phyloP scores from a whole-genome alignment of 2,888 invertebrate species.

The Andrena flavipes region DNA sequence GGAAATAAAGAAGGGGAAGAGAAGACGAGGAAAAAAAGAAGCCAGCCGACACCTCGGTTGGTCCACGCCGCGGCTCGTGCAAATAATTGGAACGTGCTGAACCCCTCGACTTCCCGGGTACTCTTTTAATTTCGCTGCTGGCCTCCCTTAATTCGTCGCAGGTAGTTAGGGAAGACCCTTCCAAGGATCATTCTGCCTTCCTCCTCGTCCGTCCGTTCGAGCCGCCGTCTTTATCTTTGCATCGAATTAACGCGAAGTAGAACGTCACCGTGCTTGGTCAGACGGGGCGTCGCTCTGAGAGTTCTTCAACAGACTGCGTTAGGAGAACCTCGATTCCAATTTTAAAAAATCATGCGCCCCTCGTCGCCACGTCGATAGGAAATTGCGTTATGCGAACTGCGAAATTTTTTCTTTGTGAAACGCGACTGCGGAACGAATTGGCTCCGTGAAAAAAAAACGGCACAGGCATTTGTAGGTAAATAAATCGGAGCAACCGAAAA shows the following conservation, averaged over 20 bases:
- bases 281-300: slow-evolving; percentile 29
- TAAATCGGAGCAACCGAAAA: slow-evolving; percentile 17
- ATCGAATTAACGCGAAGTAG: slow-evolving; percentile 67
- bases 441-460: not conserved
- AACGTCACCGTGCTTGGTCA: slow-evolving; percentile 47
- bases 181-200: slow-evolving; percentile 40
- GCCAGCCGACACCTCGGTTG: slow-evolving; percentile 59
- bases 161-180: slow-evolving; percentile 72
- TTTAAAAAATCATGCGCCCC: not conserved
- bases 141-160: slow-evolving; percentile 77
- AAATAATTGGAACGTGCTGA: slow-evolving; percentile 77
- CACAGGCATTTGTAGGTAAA: not conserved
- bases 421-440: slow-evolving; percentile 3
- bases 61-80: slow-evolving; percentile 65
- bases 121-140: slow-evolving; percentile 76
- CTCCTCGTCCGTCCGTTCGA: not conserved
- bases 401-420: slow-evolving; percentile 18
- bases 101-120: slow-evolving; percentile 69
- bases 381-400: not conserved
- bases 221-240: slow-evolving; percentile 57
- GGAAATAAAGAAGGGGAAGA: slow-evolving; percentile 54
- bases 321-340: not conserved
- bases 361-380: not conserved
- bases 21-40: slow-evolving; percentile 37
- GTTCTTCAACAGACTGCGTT: slow-evolving; percentile 34